Evolutionary conservation across 2,797 vertebrate species (phyloP), one percentile per base, ranked within the genome.

Genomic region (Poeciliopsis turneri): DNA sequence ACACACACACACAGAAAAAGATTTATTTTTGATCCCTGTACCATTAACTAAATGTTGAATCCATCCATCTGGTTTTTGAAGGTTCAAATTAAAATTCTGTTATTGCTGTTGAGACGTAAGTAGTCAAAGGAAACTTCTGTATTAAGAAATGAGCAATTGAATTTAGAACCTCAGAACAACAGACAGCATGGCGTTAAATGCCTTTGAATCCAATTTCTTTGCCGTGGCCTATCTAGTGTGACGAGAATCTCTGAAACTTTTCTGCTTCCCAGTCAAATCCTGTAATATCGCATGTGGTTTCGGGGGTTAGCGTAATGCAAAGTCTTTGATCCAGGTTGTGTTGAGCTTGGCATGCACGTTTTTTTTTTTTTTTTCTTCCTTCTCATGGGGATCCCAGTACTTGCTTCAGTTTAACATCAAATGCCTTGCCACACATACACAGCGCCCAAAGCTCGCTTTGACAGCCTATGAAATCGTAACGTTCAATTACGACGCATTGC

Each of bases 331-430:
- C 86, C 39, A 30, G 45, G 55, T 82, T 87, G 39, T 84, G 84
- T 88, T 85, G 77, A 87, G 53, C 72, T 88, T 85, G 76, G 82
- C 82, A 45, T 81, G 66, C 36, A 39, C 81, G 68, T 91, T 84
- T 20, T 46, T 47, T 46, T 47, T 51, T 51, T 23, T 23, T 51
- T 23, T 20, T 23, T 23, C 20, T 8, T 51, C 25, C 11, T 71
- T 82, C 45, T 79, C 69, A 47, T 33, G 28, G 81, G 78, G 80
- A 86, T 79, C 77, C 47, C 4, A 10, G 59, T 55, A 45, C 80
- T 57, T 20, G n/a, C 64, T 66, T 64, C 68, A 84, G 72, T 66
- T 10, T 39, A 61, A 77, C 84, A 91, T 88, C 81, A 90, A 89
- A 92, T 45, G 59, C 53, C 36, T 20, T 61, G 25, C 25, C 71